Percentiles rank a stretch among this genome's conserved stretches.
Evolutionary conservation across 2,888 invertebrate species (phyloP).

Genomic region (Chrysotoxum bicinctum): DNA sequence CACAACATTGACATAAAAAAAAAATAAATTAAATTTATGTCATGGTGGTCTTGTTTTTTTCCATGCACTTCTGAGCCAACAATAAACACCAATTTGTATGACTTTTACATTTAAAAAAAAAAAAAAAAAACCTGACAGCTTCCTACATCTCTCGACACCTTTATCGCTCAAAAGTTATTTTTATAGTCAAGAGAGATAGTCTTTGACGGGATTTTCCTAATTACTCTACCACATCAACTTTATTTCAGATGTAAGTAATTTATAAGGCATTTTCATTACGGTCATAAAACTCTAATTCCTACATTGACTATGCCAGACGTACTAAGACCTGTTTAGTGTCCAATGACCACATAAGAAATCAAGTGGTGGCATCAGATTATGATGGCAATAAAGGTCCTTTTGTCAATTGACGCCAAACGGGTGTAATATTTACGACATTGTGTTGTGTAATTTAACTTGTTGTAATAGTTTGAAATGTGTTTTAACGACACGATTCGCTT

Average conservation of each 20-base stretch:
- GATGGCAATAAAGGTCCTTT: background rate
- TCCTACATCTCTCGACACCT: constrained; percentile 19
- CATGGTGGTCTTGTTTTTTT: constrained; percentile 9
- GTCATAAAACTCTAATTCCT: constrained; percentile 39
- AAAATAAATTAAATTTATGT: background rate
- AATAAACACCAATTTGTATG: constrained; percentile 31
- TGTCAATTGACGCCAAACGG: background rate
- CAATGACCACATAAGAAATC: constrained; percentile 6
- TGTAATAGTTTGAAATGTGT: background rate
- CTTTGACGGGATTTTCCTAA: constrained; percentile 6
- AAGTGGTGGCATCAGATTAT: background rate
- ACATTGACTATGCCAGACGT: background rate
- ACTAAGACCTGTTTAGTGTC: background rate
- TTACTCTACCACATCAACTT: constrained; percentile 7
- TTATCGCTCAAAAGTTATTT: constrained; percentile 15
- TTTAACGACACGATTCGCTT: background rate
- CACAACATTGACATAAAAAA: background rate
- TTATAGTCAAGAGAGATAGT: background rate
- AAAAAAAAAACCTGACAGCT: constrained; percentile 37
- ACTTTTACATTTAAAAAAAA: constrained; percentile 5
- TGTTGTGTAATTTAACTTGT: background rate
- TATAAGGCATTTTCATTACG: constrained; percentile 32
- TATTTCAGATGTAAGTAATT: constrained; percentile 36
- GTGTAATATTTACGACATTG: background rate
- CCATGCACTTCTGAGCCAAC: background rate